A percentile compares a stretch with the other conserved stretches of the same genome.
Evolutionary conservation across 2,888 invertebrate genomes (phyloP).

Genomic region (Pomacea canaliculata): DNA sequence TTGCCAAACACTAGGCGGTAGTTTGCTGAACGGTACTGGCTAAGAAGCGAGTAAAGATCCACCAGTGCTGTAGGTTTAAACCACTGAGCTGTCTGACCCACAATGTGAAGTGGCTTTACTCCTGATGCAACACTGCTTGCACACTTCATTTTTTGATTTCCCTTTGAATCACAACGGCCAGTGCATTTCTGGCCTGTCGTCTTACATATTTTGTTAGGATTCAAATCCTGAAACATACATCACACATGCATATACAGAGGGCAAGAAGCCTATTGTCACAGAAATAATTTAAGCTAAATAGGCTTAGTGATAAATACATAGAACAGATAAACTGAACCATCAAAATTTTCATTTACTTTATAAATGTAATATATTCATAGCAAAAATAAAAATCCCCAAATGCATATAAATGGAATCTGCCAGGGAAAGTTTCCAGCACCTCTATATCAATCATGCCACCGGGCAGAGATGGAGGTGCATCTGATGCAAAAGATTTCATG

Average conservation of each 20-base stretch:
- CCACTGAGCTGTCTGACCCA: constrained; percentile 48
- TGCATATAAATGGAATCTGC: too few species aligned
- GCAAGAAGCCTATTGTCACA: too few species aligned
- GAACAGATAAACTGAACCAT: not conserved
- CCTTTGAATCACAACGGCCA: constrained; percentile 39
- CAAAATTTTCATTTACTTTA: not conserved
- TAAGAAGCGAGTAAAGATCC: constrained; percentile 43
- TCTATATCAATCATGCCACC: constrained; percentile 50
- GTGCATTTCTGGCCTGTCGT: constrained; percentile 48
- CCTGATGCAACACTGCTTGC: constrained; percentile 3
- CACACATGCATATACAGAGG: too few species aligned
- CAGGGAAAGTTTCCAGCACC: constrained; percentile 33
- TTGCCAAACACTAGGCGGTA: constrained; percentile 79
- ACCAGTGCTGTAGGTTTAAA: constrained; percentile 45
- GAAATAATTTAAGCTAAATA: not conserved
- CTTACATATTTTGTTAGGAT: constrained; percentile 40
- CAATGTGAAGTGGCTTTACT: constrained; percentile 40
- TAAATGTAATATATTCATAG: not conserved
- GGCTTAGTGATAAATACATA: not conserved
- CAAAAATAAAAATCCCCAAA: too few species aligned
- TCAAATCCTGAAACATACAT: constrained; percentile 42
- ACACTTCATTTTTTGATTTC: not conserved
- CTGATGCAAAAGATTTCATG: constrained; percentile 79
- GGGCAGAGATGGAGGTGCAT: constrained; percentile 26
- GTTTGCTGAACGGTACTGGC: constrained; percentile 38